These are phyloP conservation scores for Toxostoma redivivum DNA, from an alignment of 2,113 vertebrate genomes.

Conservation along the genomic window DNA sequence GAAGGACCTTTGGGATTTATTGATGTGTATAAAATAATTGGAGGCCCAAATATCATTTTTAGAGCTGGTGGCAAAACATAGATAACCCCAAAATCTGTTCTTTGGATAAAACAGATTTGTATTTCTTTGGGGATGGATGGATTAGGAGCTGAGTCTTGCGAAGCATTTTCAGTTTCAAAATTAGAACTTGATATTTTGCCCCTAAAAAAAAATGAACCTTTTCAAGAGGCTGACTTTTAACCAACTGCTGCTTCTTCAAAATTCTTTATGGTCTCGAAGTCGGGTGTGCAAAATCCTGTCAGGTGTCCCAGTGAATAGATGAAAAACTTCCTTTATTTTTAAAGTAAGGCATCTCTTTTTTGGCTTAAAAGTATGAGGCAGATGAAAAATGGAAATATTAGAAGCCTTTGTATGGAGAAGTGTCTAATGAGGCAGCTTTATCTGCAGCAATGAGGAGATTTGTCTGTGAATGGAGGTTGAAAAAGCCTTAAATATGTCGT, in stretches of 20 bases:
- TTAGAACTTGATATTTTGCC: neutral
- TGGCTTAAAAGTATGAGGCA: neutral
- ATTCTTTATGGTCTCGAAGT: neutral
- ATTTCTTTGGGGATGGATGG: neutral
- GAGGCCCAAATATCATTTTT: neutral
- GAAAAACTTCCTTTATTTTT: neutral
- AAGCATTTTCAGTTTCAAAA: neutral
- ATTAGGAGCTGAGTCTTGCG: neutral
- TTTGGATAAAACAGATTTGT: neutral
- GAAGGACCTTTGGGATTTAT: neutral
- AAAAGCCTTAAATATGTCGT: neutral
- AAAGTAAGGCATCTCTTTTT: neutral
- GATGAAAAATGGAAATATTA: neutral
- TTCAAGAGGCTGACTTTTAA: neutral
- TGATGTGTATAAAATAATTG: neutral
- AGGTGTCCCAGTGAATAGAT: neutral
- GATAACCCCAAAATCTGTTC: neutral
- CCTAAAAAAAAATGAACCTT: neutral
- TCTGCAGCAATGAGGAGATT: slow-evolving; percentile 18
- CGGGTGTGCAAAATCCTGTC: neutral
- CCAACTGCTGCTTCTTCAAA: neutral
- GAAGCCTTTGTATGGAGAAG: slow-evolving; percentile 17
- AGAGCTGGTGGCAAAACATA: neutral
- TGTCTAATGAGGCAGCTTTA: slow-evolving; percentile 58
- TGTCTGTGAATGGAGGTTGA: neutral